Evolutionary conservation across 2,888 invertebrate species (phyloP), one percentile per base, ranked within the genome.

Genomic region (Hydropsyche betteni): DNA sequence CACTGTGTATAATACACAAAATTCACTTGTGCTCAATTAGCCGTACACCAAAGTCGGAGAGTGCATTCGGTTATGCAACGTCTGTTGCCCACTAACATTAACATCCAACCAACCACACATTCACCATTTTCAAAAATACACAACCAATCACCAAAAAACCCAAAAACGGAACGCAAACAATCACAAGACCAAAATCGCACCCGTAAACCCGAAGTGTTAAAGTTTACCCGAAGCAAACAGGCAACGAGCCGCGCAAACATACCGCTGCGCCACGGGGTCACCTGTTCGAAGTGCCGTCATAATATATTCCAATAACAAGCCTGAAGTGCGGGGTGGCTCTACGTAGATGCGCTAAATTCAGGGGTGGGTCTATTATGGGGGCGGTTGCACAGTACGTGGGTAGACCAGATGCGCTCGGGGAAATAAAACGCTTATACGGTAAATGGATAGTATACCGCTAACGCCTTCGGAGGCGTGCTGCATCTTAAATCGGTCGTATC

Each of bases 301-400:
- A 75, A 75, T 75, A 72, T 75, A 75, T 75, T 75, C 75, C 75
- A 72, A 75, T 72, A 55, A 72, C 68, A 72, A 72, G 75, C 68
- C 55, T 72, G 72, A 71, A 61, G 75, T 36, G 69, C 14, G 24
- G 68, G 68, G 55, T 10, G 69, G 44, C 10, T 72, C 38, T 5
- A 24, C 51, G 34, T n/a, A 71, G 71, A 61, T 8, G 33, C 61
- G 34, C 58, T n/a, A 58, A 34, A 58, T 72, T 58, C 8, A 61
- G 61, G 36, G 55, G 51, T 71, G 75, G 51, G 14, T 70, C 34
- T 36, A 24, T 1, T 70, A 16, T 34, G 34, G 14, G 34, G 70
- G 33, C 10, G 68, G 68, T 14, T 38, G 12, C 24, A 24, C 24
- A 24, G 8, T 24, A 53, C n/a, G 38, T 71, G 52, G 34, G 71